Conservation (phyloP, 2,113 vertebrate genomes). For the Hoplias malabaricus region DNA sequence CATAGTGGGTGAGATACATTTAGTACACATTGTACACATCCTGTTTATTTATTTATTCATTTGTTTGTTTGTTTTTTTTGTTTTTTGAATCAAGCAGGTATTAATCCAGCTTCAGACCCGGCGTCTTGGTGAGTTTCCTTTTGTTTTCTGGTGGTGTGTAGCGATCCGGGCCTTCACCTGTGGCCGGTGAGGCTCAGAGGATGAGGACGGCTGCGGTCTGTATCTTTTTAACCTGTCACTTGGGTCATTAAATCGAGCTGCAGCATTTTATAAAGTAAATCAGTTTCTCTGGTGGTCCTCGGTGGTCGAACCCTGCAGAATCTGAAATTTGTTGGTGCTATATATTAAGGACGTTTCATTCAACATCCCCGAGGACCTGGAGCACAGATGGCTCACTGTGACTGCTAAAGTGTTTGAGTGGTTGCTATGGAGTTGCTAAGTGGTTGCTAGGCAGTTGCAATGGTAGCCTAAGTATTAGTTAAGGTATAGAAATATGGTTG, state of each 20-base stretch:
- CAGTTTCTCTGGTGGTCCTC: conserved; percentile 5
- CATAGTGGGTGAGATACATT: too few relatives aligned
- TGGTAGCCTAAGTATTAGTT: too few relatives aligned
- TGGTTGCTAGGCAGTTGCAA: too few relatives aligned
- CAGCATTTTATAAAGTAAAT: conserved; percentile 48
- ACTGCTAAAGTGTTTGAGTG: neutral
- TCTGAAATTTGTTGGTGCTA: conserved; percentile 16
- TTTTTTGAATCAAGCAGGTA: too few relatives aligned
- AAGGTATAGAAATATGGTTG: too few relatives aligned
- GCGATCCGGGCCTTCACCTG: conserved; percentile 52
- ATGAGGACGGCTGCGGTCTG: conserved; percentile 46
- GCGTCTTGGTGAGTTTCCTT: conserved; percentile 34
- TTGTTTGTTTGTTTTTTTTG: too few relatives aligned
- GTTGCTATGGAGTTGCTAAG: too few relatives aligned
- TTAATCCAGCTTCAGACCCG: too few relatives aligned
- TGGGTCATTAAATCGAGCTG: conserved; percentile 53
- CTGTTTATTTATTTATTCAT: too few relatives aligned
- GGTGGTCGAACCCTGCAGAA: neutral
- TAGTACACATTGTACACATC: too few relatives aligned
- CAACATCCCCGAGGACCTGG: neutral
- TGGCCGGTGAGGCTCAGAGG: conserved; percentile 48
- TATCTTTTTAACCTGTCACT: conserved; percentile 37
- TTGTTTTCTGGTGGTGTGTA: conserved; percentile 40
- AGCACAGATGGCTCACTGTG: neutral
- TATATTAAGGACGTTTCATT: too few relatives aligned